Evolutionary conservation across 2,113 vertebrate species (phyloP).

Genomic region (Nematolebias whitei): DNA sequence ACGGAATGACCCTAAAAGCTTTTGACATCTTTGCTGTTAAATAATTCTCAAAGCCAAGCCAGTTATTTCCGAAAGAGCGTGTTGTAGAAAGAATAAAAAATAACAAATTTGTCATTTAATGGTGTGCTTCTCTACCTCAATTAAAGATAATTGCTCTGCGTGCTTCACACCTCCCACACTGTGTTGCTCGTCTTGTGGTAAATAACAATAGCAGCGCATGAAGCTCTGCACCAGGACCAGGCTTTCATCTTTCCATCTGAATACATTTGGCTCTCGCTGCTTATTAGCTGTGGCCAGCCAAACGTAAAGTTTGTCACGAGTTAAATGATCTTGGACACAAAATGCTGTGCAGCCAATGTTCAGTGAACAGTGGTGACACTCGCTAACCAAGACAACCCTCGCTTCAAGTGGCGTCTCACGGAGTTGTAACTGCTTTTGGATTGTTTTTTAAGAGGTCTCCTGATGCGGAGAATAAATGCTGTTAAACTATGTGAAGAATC

Average conservation of each 20-base stretch:
- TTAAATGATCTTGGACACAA: constrained; percentile 26
- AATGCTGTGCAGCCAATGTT: neutral
- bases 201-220: constrained; percentile 56
- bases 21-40: too few relatives aligned
- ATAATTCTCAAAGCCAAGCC: constrained; percentile 31
- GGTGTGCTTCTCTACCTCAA: constrained; percentile 58
- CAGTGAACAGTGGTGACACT: constrained; percentile 5
- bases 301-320: constrained; percentile 29
- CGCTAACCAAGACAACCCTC: neutral
- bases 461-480: too few relatives aligned
- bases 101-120: constrained; percentile 59
- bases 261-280: constrained; percentile 28
- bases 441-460: neutral
- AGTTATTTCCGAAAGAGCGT: constrained; percentile 41
- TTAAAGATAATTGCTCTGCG: constrained; percentile 70
- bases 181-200: constrained; percentile 50
- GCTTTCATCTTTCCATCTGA: constrained; percentile 13
- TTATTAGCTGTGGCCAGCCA: constrained; percentile 60
- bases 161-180: constrained; percentile 68
- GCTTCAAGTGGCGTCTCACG: constrained; percentile 2
- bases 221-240: constrained; percentile 33
- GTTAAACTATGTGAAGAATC: too few relatives aligned
- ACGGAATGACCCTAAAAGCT: too few relatives aligned
- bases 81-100: constrained; percentile 21
- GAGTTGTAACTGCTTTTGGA: neutral